These are phyloP conservation scores for Ophioninae sp. DNA, from an alignment of 2,888 invertebrate species.

Conservation along the genomic window DNA sequence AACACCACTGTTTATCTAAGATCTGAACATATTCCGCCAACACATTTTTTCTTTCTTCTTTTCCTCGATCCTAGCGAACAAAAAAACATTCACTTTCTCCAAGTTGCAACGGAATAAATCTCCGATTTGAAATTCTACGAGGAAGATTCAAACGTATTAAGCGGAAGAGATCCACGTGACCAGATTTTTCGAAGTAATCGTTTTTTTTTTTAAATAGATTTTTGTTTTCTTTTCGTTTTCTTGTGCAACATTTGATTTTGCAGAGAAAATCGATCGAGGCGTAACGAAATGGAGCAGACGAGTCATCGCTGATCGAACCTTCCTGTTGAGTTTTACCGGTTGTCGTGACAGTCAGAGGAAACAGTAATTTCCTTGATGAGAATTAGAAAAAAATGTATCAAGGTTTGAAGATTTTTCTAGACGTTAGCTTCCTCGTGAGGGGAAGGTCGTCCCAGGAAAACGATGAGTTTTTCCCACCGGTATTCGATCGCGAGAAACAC, in stretches of 20 bases:
- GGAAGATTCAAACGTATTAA: slow-evolving; percentile 1
- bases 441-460: slow-evolving; percentile 50
- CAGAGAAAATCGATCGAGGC: slow-evolving; percentile 21
- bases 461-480: slow-evolving; percentile 29
- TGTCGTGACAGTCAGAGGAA: slow-evolving; percentile 26
- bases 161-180: neutral
- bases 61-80: neutral
- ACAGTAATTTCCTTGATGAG: neutral
- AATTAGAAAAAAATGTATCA: slow-evolving; percentile 45
- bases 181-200: neutral
- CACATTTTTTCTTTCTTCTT: slow-evolving; percentile 30
- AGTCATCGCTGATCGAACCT: slow-evolving; percentile 30
- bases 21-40: slow-evolving; percentile 15
- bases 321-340: slow-evolving; percentile 6
- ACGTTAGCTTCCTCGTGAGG: slow-evolving; percentile 12
- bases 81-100: slow-evolving; percentile 53
- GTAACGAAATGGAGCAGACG: slow-evolving; percentile 49
- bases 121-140: slow-evolving; percentile 1
- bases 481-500: slow-evolving; percentile 1
- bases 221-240: slow-evolving; percentile 10
- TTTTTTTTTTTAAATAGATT: neutral
- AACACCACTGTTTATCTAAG: slow-evolving; percentile 1
- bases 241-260: slow-evolving; percentile 46
- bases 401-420: slow-evolving; percentile 31
- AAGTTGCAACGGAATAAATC: slow-evolving; percentile 34